Conservation (phyloP, 2,888 invertebrate genomes). For the Drosophila austrosaltans region DNA sequence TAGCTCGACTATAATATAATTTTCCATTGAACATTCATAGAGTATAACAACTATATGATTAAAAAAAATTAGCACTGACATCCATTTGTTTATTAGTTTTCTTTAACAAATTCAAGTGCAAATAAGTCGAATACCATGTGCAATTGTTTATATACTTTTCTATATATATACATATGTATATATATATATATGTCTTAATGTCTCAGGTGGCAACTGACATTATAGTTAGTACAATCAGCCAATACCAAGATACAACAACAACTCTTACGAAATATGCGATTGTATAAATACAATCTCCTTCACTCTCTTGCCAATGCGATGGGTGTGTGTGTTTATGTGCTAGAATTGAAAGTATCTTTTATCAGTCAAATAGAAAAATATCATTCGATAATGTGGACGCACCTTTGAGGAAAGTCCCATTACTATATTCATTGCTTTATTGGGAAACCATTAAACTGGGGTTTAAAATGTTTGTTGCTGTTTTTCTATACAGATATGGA, state of each 20-base stretch:
- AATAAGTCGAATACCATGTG: constrained; percentile 20
- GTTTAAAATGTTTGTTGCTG: too few relatives aligned
- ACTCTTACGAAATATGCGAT: neutral
- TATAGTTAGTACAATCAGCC: neutral
- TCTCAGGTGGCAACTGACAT: constrained; percentile 1
- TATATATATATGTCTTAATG: neutral
- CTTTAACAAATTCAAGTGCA: constrained; percentile 31
- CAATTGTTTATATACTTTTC: neutral
- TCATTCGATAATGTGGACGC: neutral
- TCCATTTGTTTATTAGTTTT: constrained; percentile 30
- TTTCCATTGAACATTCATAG: neutral
- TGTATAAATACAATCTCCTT: neutral
- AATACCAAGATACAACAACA: neutral
- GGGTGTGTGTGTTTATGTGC: neutral
- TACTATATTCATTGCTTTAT: neutral
- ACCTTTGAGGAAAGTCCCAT: neutral
- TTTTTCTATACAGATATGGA: too few relatives aligned
- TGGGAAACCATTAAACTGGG: too few relatives aligned
- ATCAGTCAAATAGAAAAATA: constrained; percentile 1
- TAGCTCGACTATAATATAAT: too few relatives aligned
- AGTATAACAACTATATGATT: neutral
- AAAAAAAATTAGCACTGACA: neutral
- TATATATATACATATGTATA: neutral
- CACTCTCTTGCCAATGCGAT: neutral
- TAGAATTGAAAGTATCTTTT: constrained; percentile 1